Conservation (phyloP, 2,113 vertebrate genomes). For the Pardalotus punctatus region DNA sequence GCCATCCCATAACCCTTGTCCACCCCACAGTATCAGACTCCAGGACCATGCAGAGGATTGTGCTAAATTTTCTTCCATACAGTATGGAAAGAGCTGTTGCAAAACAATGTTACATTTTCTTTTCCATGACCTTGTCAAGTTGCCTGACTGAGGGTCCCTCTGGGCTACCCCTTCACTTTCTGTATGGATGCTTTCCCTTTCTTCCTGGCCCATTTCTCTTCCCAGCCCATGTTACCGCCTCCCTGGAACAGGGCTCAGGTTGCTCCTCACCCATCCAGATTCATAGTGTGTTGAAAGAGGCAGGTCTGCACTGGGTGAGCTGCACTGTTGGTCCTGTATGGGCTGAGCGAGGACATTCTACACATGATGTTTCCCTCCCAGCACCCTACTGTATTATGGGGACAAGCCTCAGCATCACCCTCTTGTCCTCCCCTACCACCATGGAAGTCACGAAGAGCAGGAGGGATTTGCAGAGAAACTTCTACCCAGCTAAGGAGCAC, state of each 20-base stretch:
- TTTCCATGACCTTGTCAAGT: neutral
- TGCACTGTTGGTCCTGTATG: accelerated
- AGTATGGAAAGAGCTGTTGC: neutral
- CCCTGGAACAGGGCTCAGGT: neutral
- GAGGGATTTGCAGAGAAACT: neutral
- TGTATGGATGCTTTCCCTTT: neutral
- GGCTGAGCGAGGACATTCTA: neutral
- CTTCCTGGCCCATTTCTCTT: neutral
- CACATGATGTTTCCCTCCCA: neutral
- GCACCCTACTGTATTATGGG: neutral
- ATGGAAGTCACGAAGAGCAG: neutral
- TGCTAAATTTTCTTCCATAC: neutral
- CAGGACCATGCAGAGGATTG: neutral
- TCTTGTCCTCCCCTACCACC: neutral
- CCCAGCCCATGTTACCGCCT: neutral
- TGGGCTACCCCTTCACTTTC: neutral
- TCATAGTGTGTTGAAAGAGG: accelerated
- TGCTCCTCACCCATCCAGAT: neutral
- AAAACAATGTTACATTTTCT: neutral
- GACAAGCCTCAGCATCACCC: neutral
- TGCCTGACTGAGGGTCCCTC: neutral
- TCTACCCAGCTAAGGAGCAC: neutral
- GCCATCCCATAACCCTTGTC: neutral
- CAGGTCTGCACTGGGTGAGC: neutral
- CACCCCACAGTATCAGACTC: neutral